Percentiles rank a stretch among this genome's conserved stretches.
phyloP scores from a whole-genome alignment of 2,797 vertebrate genomes.

The Falco novaeseelandiae region DNA sequence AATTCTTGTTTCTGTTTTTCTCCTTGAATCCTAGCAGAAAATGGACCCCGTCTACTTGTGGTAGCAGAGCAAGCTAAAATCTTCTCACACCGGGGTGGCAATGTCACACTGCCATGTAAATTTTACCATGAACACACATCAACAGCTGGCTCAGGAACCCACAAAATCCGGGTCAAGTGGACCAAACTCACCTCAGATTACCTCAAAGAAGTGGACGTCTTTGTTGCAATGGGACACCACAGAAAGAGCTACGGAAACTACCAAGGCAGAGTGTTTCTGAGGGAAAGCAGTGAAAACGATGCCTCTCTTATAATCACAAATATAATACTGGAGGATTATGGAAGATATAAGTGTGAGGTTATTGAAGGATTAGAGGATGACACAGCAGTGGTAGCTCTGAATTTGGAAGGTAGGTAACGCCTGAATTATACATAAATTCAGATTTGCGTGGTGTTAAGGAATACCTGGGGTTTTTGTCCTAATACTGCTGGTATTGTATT shows the following conservation, averaged over 20 bases:
- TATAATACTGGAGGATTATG: conserved; percentile 84
- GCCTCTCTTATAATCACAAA: conserved; percentile 86
- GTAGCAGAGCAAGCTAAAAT: conserved; percentile 84
- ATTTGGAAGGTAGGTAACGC: conserved; percentile 78
- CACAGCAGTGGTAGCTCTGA: conserved; percentile 79
- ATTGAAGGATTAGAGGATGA: conserved; percentile 87
- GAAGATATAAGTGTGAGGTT: conserved; percentile 91
- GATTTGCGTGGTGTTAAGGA: rapidly evolving
- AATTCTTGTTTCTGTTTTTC: background rate
- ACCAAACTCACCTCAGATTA: conserved; percentile 87
- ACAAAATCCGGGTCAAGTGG: conserved; percentile 89
- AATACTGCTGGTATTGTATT: background rate
- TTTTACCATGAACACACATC: conserved; percentile 84
- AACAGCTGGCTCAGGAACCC: conserved; percentile 68
- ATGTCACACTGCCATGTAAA: conserved; percentile 87
- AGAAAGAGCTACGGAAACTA: conserved; percentile 84
- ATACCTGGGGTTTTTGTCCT: background rate
- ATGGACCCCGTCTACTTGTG: conserved; percentile 86
- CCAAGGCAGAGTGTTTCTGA: conserved; percentile 81
- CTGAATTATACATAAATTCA: background rate
- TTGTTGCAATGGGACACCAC: conserved; percentile 89
- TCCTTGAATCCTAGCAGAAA: conserved; percentile 80
- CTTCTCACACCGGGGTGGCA: conserved; percentile 81
- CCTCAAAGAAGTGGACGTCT: conserved; percentile 87
- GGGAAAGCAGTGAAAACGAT: conserved; percentile 78